Evolutionary conservation across 2,113 vertebrate species (phyloP).

Genomic region (Scomber scombrus): DNA sequence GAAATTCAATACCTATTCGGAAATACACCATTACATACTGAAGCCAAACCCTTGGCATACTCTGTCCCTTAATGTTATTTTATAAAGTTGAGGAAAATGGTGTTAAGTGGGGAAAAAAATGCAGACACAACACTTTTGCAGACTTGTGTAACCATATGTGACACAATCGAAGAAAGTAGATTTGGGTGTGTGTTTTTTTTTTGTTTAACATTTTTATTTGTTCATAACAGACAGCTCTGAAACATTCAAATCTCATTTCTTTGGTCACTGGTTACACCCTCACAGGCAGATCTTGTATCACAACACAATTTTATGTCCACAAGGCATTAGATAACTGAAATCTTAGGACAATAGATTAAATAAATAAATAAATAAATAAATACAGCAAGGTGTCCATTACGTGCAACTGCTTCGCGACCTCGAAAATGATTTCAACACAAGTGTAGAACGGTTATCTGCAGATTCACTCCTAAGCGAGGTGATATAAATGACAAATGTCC

Average conservation of each 20-base stretch:
- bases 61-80: too few species aligned
- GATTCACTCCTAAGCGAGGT: slow-evolving; percentile 14
- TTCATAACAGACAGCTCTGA: background rate
- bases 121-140: background rate
- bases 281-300: background rate
- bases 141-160: slow-evolving; percentile 16
- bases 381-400: background rate
- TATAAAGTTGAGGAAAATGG: background rate
- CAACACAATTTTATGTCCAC: background rate
- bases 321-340: background rate
- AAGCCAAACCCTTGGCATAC: too few species aligned
- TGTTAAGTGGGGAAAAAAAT: slow-evolving; percentile 1
- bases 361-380: background rate
- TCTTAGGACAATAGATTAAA: background rate
- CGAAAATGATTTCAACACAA: slow-evolving; percentile 28
- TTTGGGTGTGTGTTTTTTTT: background rate
- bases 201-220: background rate
- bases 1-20: too few species aligned
- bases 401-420: slow-evolving; percentile 24
- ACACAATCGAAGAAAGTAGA: slow-evolving; percentile 3
- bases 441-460: slow-evolving; percentile 1
- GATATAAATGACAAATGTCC: slow-evolving; percentile 48
- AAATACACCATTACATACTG: too few species aligned
- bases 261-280: background rate
- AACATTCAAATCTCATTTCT: background rate